phyloP scores from a whole-genome alignment of 2,888 invertebrate genomes.

The Prostheceraeus crozeri region DNA sequence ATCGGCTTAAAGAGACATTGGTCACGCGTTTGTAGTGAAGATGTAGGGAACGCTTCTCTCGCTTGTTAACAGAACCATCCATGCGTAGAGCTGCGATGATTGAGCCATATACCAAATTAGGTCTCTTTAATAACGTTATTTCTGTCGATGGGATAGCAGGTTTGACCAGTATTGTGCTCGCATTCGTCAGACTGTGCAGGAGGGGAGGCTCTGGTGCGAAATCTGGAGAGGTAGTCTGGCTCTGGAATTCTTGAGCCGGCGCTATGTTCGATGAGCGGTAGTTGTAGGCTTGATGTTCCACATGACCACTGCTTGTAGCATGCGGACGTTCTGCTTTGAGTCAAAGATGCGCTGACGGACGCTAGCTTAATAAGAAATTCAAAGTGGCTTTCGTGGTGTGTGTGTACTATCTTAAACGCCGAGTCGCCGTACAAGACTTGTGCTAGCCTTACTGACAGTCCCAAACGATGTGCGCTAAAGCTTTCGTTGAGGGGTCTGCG shows the following conservation, averaged over 20 bases:
- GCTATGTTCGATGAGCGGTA: conserved; percentile 2
- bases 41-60: too few species aligned
- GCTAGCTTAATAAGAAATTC: background rate
- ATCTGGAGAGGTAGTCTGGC: conserved; percentile 15
- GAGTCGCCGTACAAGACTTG: background rate
- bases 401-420: background rate
- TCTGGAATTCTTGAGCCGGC: background rate
- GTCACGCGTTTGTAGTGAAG: background rate
- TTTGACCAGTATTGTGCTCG: conserved; percentile 20
- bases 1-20: background rate
- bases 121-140: background rate
- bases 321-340: conserved; percentile 1
- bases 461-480: conserved; percentile 15
- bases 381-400: background rate
- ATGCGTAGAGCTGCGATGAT: background rate
- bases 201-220: background rate
- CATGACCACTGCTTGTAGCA: background rate
- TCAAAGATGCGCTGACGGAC: background rate
- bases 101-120: conserved; percentile 1
- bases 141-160: conserved; percentile 1
- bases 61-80: conserved; percentile 15
- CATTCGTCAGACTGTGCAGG: background rate
- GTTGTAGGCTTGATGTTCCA: background rate
- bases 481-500: conserved; percentile 10
- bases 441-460: background rate